Evolutionary conservation across 2,113 vertebrate genomes (phyloP).

Genomic region (Heptranchias perlo): DNA sequence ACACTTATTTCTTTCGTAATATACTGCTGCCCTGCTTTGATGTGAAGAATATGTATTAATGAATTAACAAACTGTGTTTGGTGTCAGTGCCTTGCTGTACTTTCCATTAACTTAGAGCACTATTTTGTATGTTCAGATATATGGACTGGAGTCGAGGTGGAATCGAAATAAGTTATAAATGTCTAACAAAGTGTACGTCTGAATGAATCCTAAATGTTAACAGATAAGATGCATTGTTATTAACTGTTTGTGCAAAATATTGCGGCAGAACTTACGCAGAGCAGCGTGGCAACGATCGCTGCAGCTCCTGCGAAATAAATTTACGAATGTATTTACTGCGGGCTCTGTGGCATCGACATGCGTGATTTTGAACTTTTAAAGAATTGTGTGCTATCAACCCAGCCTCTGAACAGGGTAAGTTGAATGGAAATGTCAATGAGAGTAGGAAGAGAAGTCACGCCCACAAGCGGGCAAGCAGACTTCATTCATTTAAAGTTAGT

Average conservation of each 20-base stretch:
- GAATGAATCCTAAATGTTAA: neutral
- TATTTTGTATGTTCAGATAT: neutral
- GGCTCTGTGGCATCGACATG: too few relatives aligned
- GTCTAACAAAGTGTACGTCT: neutral
- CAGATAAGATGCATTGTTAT: neutral
- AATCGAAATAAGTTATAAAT: neutral
- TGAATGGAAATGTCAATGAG: too few relatives aligned
- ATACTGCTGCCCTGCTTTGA: neutral
- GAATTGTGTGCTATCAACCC: too few relatives aligned
- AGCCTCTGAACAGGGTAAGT: too few relatives aligned
- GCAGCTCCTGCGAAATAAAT: too few relatives aligned
- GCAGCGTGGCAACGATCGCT: too few relatives aligned
- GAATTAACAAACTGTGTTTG: neutral
- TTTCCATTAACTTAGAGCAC: neutral
- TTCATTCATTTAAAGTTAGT: too few relatives aligned
- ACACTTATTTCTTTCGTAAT: conserved; percentile 13
- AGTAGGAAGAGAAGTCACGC: too few relatives aligned
- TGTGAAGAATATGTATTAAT: conserved; percentile 3
- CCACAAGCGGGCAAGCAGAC: too few relatives aligned
- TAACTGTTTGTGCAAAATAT: neutral
- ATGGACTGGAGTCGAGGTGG: neutral
- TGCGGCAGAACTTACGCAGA: too few relatives aligned
- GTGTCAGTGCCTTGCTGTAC: neutral
- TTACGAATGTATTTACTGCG: too few relatives aligned
- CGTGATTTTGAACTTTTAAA: too few relatives aligned